phyloP scores from a whole-genome alignment of 2,797 vertebrate species.

The Morus bassanus region DNA sequence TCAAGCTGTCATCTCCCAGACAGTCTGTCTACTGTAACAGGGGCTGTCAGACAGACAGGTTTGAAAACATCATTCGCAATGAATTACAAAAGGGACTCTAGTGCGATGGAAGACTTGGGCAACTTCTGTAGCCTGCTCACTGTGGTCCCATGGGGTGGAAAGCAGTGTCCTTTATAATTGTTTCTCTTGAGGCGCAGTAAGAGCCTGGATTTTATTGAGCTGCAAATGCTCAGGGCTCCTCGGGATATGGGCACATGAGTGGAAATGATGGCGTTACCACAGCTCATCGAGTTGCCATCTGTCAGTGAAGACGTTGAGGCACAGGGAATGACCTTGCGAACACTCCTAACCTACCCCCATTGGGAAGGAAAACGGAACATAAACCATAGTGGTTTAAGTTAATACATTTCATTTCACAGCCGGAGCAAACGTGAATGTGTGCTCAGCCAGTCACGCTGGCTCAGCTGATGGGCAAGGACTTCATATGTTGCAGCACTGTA shows the following conservation, averaged over 20 bases:
- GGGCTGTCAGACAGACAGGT: neutral
- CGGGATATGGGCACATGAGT: neutral
- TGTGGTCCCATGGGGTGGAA: neutral
- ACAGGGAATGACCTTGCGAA: conserved; percentile 39
- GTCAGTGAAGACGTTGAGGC: conserved; percentile 1
- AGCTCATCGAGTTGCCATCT: conserved; percentile 62
- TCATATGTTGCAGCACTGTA: neutral
- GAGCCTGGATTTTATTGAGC: conserved; percentile 25
- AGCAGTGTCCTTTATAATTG: neutral
- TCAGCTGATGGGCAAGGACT: neutral
- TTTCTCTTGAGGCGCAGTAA: conserved; percentile 19
- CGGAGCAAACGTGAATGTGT: neutral
- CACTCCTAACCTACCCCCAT: neutral
- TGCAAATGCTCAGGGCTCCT: conserved; percentile 32
- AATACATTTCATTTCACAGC: conserved; percentile 39
- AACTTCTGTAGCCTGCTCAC: neutral
- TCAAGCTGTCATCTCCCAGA: conserved; percentile 48
- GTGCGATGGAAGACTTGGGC: neutral
- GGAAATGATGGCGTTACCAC: conserved; percentile 53
- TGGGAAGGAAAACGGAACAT: conserved; percentile 32
- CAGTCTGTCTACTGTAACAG: conserved; percentile 19
- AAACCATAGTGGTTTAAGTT: conserved; percentile 14
- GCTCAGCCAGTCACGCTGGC: neutral
- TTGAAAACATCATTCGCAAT: neutral
- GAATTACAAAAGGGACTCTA: conserved; percentile 13